Conservation (phyloP, 2,888 invertebrate genomes). For the Mactromeris polynyma region DNA sequence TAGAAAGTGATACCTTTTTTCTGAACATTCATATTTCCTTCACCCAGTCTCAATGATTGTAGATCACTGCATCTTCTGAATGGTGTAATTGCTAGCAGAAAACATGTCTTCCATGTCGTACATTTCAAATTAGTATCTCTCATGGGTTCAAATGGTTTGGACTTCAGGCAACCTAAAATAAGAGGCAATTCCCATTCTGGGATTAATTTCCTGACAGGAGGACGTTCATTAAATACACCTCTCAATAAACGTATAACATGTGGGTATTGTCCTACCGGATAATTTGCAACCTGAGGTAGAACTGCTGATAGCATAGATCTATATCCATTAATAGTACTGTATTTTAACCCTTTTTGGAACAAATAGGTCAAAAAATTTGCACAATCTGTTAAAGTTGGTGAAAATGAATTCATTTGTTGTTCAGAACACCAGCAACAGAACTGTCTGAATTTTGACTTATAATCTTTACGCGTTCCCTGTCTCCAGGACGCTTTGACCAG, state of each 20-base stretch:
- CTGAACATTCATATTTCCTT: constrained; percentile 45
- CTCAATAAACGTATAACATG: constrained; percentile 53
- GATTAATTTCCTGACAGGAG: constrained; percentile 37
- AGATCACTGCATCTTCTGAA: constrained; percentile 57
- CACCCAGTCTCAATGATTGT: constrained; percentile 42
- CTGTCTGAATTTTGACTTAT: constrained; percentile 47
- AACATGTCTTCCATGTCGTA: constrained; percentile 46
- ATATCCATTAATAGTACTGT: constrained; percentile 59
- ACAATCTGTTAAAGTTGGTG: background rate
- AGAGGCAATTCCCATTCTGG: constrained; percentile 61
- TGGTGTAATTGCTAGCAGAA: constrained; percentile 56
- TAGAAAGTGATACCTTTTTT: constrained; percentile 51
- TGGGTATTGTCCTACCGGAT: constrained; percentile 57
- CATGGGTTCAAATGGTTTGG: constrained; percentile 61
- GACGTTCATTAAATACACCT: constrained; percentile 58
- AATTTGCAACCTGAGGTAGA: constrained; percentile 37
- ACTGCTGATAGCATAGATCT: constrained; percentile 55
- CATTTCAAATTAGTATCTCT: constrained; percentile 35
- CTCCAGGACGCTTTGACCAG: constrained; percentile 59
- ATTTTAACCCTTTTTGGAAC: constrained; percentile 44
- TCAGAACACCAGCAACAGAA: constrained; percentile 66
- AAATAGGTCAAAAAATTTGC: constrained; percentile 18
- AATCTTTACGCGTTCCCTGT: constrained; percentile 60
- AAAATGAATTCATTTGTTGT: constrained; percentile 57
- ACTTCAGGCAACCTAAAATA: constrained; percentile 43